Percentiles rank a stretch among this genome's conserved stretches.
These are phyloP conservation scores for Tanytarsus gracilentus DNA, from an alignment of 2,888 invertebrate species.

Conservation along the genomic window DNA sequence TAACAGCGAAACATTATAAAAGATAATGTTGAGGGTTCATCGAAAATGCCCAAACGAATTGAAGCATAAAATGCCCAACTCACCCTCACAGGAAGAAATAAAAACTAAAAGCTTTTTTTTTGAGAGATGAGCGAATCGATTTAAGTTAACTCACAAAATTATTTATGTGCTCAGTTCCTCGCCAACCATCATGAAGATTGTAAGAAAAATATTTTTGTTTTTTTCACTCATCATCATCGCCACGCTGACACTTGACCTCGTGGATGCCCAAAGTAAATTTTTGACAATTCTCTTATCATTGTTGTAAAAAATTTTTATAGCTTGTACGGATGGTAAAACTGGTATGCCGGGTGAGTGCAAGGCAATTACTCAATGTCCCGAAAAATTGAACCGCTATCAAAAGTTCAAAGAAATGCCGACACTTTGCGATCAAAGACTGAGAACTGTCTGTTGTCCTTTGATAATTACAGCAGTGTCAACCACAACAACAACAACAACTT, in stretches of 20 bases:
- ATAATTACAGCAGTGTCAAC: background rate
- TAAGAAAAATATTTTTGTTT: background rate
- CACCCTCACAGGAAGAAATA: no score
- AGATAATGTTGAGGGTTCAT: no score
- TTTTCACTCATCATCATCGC: no score
- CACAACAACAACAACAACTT: background rate
- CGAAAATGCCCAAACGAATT: no score
- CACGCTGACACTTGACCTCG: background rate
- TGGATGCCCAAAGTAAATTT: background rate
- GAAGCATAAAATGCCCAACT: no score
- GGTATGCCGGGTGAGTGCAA: constrained; percentile 16
- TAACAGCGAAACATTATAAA: no score
- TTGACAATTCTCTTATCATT: background rate
- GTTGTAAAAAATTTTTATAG: background rate
- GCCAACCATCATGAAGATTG: background rate
- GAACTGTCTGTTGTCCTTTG: constrained; percentile 15
- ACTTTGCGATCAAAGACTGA: background rate
- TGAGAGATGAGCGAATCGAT: no score
- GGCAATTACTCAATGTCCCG: constrained; percentile 11
- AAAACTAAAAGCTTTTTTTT: no score
- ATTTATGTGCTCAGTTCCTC: no score
- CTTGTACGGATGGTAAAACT: constrained; percentile 9
- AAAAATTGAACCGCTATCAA: background rate
- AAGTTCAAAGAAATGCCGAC: constrained; percentile 1
- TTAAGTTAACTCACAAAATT: no score